Evolutionary conservation across 2,888 invertebrate genomes (phyloP), one percentile per base, ranked within the genome.

Genomic region (Lapara coniferarum): DNA sequence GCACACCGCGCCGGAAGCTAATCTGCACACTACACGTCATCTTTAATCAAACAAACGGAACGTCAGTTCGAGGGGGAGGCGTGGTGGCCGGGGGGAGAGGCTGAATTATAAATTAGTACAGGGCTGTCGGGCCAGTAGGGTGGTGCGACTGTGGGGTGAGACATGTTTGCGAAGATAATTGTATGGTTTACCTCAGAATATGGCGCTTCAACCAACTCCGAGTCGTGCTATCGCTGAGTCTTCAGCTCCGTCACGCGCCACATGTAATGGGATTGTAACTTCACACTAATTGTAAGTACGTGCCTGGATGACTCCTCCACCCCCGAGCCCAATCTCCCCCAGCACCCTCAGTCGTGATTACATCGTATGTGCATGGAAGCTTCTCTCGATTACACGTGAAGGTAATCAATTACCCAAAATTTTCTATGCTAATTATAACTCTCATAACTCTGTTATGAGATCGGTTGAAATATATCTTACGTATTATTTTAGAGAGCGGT

Each of bases 161-260:
- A 19, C 51, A 51, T 80, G 75, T 80, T 78, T 75, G 72, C 72
- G 66, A 63, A 75, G 74, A 73, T 78, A 76, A 77, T 80, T 77
- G 77, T 74, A 69, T 75, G 70, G 71, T 71, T 71, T 69, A 70
- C 71, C 72, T 68, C 69, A 55, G 69, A 58, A 58, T 58, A 30
- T 63, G 51, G 49, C 58, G 12, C 59, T 53, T 12, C 49, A 49
- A 19, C 25, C 68, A 14, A 14, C 6, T 1, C 52, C 69, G 37
- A 52, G 37, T 37, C 37, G 37, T 37, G 37, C 37, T 37, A 37
- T 37, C 4, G 37, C 37, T 51, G 44, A 59, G 58, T 52, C 52
- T n/a, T 19, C 66, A 30, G 30, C 63, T 63, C 63, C 63, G 63
- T 63, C 63, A 8, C 14, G 66, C 16, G 5, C 25, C 25, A 13